phyloP scores from a whole-genome alignment of 2,888 invertebrate species.

The Thereva unica region DNA sequence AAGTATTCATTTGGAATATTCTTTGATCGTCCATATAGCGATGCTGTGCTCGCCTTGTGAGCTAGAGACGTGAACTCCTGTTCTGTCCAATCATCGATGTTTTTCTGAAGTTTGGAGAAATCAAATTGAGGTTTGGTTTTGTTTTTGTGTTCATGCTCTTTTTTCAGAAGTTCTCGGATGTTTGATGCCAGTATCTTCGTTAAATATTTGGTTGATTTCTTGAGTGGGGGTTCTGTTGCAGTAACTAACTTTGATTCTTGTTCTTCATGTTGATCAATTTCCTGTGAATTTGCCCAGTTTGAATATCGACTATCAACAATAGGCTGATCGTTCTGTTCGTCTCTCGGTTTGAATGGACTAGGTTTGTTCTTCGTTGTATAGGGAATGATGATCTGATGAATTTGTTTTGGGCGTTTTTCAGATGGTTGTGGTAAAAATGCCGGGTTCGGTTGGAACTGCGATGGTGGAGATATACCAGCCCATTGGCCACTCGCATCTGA shows the following conservation, averaged over 20 bases:
- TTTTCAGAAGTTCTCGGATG: slow-evolving; percentile 60
- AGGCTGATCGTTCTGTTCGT: slow-evolving; percentile 52
- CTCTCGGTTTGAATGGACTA: slow-evolving; percentile 59
- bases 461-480: slow-evolving; percentile 52
- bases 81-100: slow-evolving; percentile 84
- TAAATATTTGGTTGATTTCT: slow-evolving; percentile 53
- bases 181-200: slow-evolving; percentile 59
- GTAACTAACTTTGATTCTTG: slow-evolving; percentile 60
- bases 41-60: slow-evolving; percentile 62
- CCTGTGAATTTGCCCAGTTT: slow-evolving; percentile 51
- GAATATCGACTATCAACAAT: slow-evolving; percentile 45
- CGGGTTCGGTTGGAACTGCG: slow-evolving; percentile 44
- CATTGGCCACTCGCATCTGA: slow-evolving; percentile 55
- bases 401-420: slow-evolving; percentile 64
- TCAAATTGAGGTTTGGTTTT: slow-evolving; percentile 62
- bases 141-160: slow-evolving; percentile 53
- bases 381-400: slow-evolving; percentile 82
- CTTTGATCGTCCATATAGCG: slow-evolving; percentile 68
- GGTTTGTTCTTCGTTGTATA: slow-evolving; percentile 69
- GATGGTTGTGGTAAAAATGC: neutral
- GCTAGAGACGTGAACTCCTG: slow-evolving; percentile 68
- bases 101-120: slow-evolving; percentile 75
- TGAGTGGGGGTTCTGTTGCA: slow-evolving; percentile 51
- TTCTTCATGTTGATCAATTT: slow-evolving; percentile 60
- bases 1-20: slow-evolving; percentile 78